These are phyloP conservation scores for Acanthis flammea DNA, from an alignment of 2,797 vertebrate species.

Conservation along the genomic window DNA sequence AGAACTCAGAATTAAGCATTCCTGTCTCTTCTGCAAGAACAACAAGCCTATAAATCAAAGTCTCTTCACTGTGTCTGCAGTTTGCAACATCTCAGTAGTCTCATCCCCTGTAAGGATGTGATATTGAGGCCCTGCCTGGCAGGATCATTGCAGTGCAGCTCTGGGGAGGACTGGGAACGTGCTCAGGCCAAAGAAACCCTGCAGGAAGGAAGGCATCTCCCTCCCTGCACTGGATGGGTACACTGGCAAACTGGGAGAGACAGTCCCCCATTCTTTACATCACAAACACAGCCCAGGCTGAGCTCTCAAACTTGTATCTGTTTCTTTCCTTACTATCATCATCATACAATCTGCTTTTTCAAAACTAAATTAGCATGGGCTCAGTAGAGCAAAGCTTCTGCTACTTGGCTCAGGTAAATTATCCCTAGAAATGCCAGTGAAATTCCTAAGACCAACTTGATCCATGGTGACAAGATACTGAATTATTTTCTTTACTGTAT, in stretches of 20 bases:
- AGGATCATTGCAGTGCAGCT: not conserved
- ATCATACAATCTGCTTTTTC: not conserved
- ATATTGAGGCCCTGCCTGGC: not conserved
- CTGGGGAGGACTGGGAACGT: not conserved
- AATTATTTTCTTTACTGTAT: not conserved
- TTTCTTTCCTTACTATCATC: not conserved
- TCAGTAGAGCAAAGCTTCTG: not conserved
- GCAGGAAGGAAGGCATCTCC: not conserved
- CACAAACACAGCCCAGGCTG: not conserved
- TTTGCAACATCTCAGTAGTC: slow-evolving; percentile 15
- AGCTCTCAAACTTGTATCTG: not conserved
- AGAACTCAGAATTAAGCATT: slow-evolving; percentile 42
- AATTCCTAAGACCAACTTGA: not conserved
- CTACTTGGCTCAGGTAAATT: not conserved
- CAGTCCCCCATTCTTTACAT: not conserved
- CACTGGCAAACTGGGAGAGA: not conserved
- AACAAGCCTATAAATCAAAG: slow-evolving; percentile 29
- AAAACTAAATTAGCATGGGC: not conserved
- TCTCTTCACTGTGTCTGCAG: not conserved
- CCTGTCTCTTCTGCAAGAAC: not conserved
- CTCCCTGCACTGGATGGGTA: not conserved
- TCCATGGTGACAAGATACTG: not conserved
- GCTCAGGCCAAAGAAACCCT: not conserved
- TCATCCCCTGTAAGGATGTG: not conserved
- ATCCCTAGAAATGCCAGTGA: not conserved